Evolutionary conservation across 2,113 vertebrate genomes (phyloP), one percentile per base, ranked within the genome.

Genomic region (Clarias macrocephalus): DNA sequence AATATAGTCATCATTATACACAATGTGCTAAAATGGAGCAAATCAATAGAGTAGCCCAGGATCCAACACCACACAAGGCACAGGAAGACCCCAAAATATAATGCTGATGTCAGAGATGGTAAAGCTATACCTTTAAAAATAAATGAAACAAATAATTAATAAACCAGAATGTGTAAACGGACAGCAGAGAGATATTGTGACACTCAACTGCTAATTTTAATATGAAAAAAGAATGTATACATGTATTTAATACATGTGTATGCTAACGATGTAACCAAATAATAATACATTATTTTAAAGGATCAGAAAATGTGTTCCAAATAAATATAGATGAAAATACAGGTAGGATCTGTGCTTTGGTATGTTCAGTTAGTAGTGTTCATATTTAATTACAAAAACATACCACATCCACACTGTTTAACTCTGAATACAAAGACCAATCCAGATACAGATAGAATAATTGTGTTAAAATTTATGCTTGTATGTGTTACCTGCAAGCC

Each of bases 31-130:
- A 96, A 96, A 88, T 91, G 57, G 0, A 95, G 91, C 59, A 95
- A 65, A 72, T 92, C 91, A 68, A 96, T 90, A 15, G 92, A 88
- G 19, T 89, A 92, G 66, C 89, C 85, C 66, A 96, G 95, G 2
- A 95, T 91, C 96, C 96, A 96, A 93, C 95, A 96, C 92, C 95
- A 96, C 7, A 96, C 95, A 66, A 96, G 88, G 3, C 92, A 92
- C 60, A 97, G 89, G 87, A 96, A 97, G 33, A 89, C 89, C 82
- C 91, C 92, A 0, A 96, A 96, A 89, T 96, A 96, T 79, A 96
- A 85, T 0, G 92, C 92, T 1, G 95, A 96, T 25, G 95, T 96
- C 82, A 96, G 88, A 3, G 96, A 96, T 21, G 96, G 95, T 23
- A 95, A 88, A 0, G 86, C 91, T 79, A 96, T 95, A 52, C 95